phyloP scores from a whole-genome alignment of 2,888 invertebrate species.

The Catonia carolina region DNA sequence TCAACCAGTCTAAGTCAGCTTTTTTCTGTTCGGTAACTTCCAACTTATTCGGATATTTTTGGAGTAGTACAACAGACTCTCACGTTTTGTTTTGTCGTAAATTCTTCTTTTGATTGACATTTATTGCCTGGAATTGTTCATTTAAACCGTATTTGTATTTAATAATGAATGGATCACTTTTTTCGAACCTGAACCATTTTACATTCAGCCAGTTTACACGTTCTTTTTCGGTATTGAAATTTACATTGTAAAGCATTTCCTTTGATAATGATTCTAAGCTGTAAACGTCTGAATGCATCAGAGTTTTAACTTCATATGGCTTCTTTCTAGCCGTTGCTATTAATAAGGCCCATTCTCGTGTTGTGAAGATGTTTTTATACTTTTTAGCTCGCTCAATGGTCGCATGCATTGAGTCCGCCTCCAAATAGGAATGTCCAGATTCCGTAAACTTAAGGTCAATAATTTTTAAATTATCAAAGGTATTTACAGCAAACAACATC shows the following conservation, averaged over 20 bases:
- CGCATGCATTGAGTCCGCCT: too few species aligned
- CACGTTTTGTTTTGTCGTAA: background rate
- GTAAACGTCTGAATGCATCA: too few species aligned
- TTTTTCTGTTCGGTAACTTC: background rate
- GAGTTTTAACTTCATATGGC: too few species aligned
- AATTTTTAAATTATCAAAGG: too few species aligned
- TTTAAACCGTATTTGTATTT: constrained; percentile 22
- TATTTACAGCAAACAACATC: too few species aligned
- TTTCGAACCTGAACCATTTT: constrained; percentile 25
- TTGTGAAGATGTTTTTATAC: constrained; percentile 28
- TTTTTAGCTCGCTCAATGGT: too few species aligned
- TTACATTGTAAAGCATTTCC: background rate
- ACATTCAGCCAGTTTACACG: constrained; percentile 28
- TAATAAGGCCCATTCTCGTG: constrained; percentile 26
- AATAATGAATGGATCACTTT: constrained; percentile 22
- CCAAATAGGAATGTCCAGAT: too few species aligned
- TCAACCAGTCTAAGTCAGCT: background rate
- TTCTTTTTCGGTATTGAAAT: constrained; percentile 11
- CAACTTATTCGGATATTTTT: background rate
- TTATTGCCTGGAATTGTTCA: background rate
- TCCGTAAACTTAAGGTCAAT: too few species aligned
- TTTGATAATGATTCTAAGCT: background rate
- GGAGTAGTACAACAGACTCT: background rate
- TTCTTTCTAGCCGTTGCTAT: too few species aligned
- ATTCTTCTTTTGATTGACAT: background rate